These are phyloP conservation scores for Phrynocephalus versicolor DNA, from an alignment of 2,113 vertebrate genomes.

Conservation along the genomic window DNA sequence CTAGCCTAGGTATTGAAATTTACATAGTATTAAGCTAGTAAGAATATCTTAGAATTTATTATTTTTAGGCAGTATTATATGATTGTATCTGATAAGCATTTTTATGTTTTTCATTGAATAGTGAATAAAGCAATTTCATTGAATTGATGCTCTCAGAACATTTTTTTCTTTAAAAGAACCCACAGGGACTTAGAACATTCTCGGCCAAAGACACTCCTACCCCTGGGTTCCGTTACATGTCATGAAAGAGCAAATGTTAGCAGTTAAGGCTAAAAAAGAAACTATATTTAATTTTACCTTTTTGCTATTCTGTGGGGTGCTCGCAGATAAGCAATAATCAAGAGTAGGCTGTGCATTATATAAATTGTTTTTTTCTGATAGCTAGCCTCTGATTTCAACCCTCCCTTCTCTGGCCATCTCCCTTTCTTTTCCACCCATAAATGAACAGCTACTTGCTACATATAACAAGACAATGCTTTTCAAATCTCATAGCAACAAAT, in stretches of 20 bases:
- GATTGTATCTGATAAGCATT: too few species aligned
- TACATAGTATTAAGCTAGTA: too few species aligned
- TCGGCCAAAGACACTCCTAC: too few species aligned
- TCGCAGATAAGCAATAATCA: constrained; percentile 43
- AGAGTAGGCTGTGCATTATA: constrained; percentile 50
- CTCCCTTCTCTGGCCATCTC: not conserved
- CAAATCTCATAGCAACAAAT: constrained; percentile 44
- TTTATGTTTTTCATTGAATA: too few species aligned
- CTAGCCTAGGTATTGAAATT: too few species aligned
- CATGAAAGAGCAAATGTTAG: constrained; percentile 25
- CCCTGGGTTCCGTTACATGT: too few species aligned
- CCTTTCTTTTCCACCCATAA: constrained; percentile 12
- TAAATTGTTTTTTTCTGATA: constrained; percentile 61
- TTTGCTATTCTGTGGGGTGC: constrained; percentile 42
- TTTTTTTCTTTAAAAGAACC: too few species aligned
- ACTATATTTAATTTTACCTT: constrained; percentile 56
- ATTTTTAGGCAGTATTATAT: too few species aligned
- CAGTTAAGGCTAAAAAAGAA: constrained; percentile 2
- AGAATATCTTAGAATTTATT: too few species aligned
- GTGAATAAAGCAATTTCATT: too few species aligned
- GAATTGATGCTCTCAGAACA: too few species aligned
- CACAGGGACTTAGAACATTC: too few species aligned
- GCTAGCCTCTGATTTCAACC: constrained; percentile 38
- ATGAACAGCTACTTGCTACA: not conserved
- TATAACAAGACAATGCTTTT: constrained; percentile 43